phyloP scores from a whole-genome alignment of 1,140 invertebrate species.

The Drosophila pectinifera region DNA sequence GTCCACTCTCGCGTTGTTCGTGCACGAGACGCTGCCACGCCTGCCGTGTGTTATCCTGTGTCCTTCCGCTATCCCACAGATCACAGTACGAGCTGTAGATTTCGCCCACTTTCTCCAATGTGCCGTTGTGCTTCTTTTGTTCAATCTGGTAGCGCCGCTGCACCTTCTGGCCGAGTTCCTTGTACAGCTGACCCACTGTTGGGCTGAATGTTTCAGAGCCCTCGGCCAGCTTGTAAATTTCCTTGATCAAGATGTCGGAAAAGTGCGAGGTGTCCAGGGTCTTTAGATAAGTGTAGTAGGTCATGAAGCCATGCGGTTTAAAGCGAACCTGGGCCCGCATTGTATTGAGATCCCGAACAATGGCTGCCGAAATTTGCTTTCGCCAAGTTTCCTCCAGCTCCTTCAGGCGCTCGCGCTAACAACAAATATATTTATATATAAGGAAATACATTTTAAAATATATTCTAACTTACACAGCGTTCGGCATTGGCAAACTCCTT shows the following conservation, averaged over 20 bases:
- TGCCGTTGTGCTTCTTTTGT: constrained; percentile 87
- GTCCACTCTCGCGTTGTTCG: constrained; percentile 86
- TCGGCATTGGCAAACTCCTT: constrained; percentile 85
- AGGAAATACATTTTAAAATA: neutral
- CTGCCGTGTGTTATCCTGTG: constrained; percentile 88
- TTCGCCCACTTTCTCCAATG: constrained; percentile 88
- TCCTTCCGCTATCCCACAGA: constrained; percentile 87
- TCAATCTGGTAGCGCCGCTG: constrained; percentile 88
- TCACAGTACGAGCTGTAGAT: constrained; percentile 90
- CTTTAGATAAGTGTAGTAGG: constrained; percentile 91
- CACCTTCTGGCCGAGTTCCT: constrained; percentile 89
- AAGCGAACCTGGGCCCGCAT: constrained; percentile 86
- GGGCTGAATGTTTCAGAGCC: constrained; percentile 93
- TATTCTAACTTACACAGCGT: constrained; percentile 62
- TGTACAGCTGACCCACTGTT: constrained; percentile 88
- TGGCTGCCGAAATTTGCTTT: constrained; percentile 87
- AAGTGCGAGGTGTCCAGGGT: constrained; percentile 88
- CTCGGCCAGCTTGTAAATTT: constrained; percentile 89
- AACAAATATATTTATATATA: neutral
- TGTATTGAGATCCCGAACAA: constrained; percentile 88
- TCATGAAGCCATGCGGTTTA: constrained; percentile 79
- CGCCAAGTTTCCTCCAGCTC: constrained; percentile 89
- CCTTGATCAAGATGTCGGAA: constrained; percentile 88
- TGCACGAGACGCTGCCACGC: constrained; percentile 90
- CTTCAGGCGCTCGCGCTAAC: constrained; percentile 86